Conservation (phyloP, 2,113 vertebrate species). For the human region DNA sequence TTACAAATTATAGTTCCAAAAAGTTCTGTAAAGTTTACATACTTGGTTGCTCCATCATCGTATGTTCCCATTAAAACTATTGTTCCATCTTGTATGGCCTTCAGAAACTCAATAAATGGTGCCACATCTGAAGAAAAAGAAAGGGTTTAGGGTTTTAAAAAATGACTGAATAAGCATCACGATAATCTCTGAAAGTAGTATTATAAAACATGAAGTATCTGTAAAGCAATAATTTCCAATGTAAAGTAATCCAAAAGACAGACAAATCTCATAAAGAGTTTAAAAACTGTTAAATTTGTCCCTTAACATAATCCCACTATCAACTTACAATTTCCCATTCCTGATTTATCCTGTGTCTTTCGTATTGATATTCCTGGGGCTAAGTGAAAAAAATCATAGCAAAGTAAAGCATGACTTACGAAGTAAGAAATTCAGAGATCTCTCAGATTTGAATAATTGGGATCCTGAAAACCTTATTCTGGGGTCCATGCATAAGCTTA, state of each 20-base stretch:
- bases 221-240: not conserved
- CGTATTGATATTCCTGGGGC: not conserved
- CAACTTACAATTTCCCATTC: not conserved
- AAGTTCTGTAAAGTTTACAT: slow-evolving; percentile 67
- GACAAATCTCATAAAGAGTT: not conserved
- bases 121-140: slow-evolving; percentile 88
- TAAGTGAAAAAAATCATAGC: not conserved
- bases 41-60: slow-evolving; percentile 96
- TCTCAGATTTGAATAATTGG: not conserved
- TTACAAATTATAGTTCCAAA: not conserved
- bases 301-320: not conserved
- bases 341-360: not conserved
- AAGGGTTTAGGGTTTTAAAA: not conserved
- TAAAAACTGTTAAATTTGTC: not conserved
- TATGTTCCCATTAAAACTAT: slow-evolving; percentile 96
- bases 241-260: not conserved
- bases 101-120: slow-evolving; percentile 92
- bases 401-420: not conserved
- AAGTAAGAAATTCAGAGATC: not conserved
- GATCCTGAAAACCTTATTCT: not conserved
- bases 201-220: not conserved
- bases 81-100: slow-evolving; percentile 92
- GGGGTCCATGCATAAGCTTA: not conserved
- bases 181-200: not conserved
- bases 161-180: not conserved